phyloP scores from a whole-genome alignment of 2,888 invertebrate genomes.

The Nudaria mundana region DNA sequence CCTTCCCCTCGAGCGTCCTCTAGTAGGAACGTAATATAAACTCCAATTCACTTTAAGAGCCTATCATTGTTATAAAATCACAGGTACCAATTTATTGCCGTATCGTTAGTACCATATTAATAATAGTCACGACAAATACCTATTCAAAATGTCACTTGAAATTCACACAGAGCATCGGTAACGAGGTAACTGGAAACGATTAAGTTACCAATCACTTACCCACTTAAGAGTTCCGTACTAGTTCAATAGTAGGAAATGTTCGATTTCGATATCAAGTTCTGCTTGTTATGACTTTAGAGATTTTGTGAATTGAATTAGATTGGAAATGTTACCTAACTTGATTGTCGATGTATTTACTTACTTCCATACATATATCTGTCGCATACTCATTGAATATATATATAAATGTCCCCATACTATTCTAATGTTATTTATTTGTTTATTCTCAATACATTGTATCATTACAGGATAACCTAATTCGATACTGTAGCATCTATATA shows the following conservation, averaged over 20 bases:
- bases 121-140: constrained; percentile 8
- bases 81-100: not conserved
- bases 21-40: no score
- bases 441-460: no score
- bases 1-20: no score
- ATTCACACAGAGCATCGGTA: constrained; percentile 38
- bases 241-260: constrained; percentile 45
- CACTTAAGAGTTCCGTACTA: constrained; percentile 36
- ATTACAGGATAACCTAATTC: no score
- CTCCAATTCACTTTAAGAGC: no score
- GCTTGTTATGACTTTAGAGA: constrained; percentile 33
- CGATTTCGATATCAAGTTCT: constrained; percentile 28
- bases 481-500: no score
- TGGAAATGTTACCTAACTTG: not conserved
- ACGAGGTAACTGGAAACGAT: constrained; percentile 46
- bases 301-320: constrained; percentile 18
- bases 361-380: not conserved
- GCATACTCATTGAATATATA: not conserved
- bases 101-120: not conserved
- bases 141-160: constrained; percentile 22
- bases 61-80: no score
- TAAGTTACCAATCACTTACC: constrained; percentile 50
- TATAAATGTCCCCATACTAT: no score
- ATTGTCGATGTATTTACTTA: not conserved
- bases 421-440: no score